These are phyloP conservation scores for Cephalopterus ornatus DNA, from an alignment of 2,113 vertebrate genomes.

Conservation along the genomic window DNA sequence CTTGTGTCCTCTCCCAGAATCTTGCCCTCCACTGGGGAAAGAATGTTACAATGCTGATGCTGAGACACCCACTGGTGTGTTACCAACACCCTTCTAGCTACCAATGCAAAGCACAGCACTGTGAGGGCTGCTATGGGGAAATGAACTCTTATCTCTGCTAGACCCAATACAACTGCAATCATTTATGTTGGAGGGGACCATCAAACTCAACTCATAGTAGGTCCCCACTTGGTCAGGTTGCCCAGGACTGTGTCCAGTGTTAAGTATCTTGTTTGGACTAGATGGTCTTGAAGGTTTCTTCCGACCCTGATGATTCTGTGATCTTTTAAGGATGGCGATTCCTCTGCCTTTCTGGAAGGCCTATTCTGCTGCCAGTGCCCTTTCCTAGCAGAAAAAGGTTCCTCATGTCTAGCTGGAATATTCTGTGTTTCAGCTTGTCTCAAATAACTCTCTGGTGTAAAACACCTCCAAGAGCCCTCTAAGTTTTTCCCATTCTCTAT, in stretches of 20 bases:
- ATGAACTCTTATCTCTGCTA: neutral
- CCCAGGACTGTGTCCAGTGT: neutral
- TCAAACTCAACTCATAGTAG: neutral
- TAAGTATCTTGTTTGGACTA: neutral
- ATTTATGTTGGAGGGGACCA: neutral
- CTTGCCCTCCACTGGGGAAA: neutral
- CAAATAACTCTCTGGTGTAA: neutral
- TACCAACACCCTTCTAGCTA: neutral
- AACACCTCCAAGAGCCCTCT: neutral
- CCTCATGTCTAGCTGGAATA: neutral
- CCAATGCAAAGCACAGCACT: neutral
- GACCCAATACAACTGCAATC: neutral
- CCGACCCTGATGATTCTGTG: neutral
- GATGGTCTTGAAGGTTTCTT: neutral
- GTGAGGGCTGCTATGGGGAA: neutral
- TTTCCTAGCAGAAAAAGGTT: neutral
- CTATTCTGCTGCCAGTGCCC: neutral
- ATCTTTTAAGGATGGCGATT: neutral
- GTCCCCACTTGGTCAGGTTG: neutral
- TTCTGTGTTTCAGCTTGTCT: neutral
- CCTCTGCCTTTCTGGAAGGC: neutral
- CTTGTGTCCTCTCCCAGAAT: neutral
- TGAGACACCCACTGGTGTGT: neutral
- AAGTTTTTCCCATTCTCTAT: neutral
- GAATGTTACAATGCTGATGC: neutral